A percentile compares a stretch with the other conserved stretches of the same genome.
Evolutionary conservation across 1,140 invertebrate genomes (phyloP).

Genomic region (Odontomachus brunneus): DNA sequence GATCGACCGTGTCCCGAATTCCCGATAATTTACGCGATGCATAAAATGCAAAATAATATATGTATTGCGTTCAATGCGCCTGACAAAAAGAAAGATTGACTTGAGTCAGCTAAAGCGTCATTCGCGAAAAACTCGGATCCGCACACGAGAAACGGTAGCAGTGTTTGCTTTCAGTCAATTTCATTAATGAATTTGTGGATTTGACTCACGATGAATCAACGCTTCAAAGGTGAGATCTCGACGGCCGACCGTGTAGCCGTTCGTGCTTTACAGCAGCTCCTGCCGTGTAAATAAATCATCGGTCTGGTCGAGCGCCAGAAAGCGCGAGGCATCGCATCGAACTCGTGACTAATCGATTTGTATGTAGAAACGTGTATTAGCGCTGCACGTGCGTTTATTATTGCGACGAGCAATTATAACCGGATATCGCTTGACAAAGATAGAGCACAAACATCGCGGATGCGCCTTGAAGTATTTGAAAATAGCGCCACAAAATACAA

Average conservation of each 20-base stretch:
- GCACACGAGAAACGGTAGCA: no score
- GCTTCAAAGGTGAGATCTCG: background rate
- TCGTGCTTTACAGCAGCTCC: conserved; percentile 14
- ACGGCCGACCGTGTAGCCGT: background rate
- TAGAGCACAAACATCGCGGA: background rate
- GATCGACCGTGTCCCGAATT: background rate
- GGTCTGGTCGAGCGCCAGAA: conserved; percentile 31
- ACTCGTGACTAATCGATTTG: conserved; percentile 61
- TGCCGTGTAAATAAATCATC: conserved; percentile 38
- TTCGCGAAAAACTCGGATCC: background rate
- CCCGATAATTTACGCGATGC: background rate
- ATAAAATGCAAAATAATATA: conserved; percentile 18
- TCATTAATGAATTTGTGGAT: no score
- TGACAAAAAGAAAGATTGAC: background rate
- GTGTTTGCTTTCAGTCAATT: no score
- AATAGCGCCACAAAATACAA: no score
- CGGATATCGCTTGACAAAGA: conserved; percentile 58
- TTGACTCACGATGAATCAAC: background rate
- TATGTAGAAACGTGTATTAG: conserved; percentile 14
- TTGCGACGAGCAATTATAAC: conserved; percentile 62
- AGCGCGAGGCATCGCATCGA: background rate
- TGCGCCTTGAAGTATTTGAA: no score
- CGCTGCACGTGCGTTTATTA: conserved; percentile 63
- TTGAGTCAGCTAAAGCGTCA: background rate
- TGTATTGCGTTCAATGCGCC: background rate